Evolutionary conservation across 2,888 invertebrate species (phyloP).

Genomic region (Apamea epomidion): DNA sequence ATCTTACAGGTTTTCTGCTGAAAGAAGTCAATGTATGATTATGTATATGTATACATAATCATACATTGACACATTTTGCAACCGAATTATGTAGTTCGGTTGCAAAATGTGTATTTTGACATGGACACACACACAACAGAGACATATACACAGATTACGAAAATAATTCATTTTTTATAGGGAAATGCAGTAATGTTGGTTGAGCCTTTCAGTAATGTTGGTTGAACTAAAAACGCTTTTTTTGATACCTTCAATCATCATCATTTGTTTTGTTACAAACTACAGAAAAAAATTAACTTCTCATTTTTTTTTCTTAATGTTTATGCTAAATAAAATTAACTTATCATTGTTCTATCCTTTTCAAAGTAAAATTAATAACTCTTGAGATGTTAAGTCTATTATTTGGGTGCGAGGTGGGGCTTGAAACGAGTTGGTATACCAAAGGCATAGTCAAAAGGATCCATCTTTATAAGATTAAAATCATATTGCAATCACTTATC

Average conservation of each 20-base stretch:
- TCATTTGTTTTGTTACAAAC: not conserved
- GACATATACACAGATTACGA: not conserved
- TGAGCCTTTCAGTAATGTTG: too few relatives aligned
- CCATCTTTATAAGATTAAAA: conserved; percentile 27
- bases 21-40: not conserved
- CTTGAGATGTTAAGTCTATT: not conserved
- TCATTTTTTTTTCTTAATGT: not conserved
- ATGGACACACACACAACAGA: not conserved
- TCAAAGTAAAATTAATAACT: not conserved
- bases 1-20: not conserved
- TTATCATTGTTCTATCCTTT: not conserved
- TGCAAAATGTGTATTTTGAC: not conserved
- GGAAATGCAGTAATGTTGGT: too few relatives aligned
- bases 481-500: conserved; percentile 31
- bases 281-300: not conserved
- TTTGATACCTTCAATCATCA: not conserved
- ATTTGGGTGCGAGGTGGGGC: not conserved
- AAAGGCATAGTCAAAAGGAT: not conserved
- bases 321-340: not conserved
- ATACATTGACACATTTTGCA: too few relatives aligned
- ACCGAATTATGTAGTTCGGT: too few relatives aligned
- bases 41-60: too few relatives aligned
- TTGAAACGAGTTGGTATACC: not conserved
- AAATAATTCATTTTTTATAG: not conserved
- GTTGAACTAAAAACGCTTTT: not conserved